Evolutionary conservation across 2,113 vertebrate genomes (phyloP), one percentile per base, ranked within the genome.

Genomic region (Limnothrissa miodon): DNA sequence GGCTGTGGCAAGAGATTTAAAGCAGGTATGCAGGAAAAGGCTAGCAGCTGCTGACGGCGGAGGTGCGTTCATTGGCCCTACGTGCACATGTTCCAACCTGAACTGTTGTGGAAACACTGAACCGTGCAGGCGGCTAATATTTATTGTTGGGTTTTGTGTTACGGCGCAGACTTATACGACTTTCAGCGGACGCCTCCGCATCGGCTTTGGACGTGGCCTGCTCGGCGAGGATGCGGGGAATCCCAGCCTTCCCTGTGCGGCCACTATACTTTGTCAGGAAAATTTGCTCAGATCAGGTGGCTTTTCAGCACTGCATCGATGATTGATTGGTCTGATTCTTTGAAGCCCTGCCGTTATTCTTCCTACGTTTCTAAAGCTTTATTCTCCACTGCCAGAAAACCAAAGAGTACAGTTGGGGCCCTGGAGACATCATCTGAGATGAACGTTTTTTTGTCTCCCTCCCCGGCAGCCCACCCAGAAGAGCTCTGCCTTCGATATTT

Each of bases 401-500:
- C 83, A 80, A 78, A 45, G 33, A 85, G 87, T 51, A 87, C 84
- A 90, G 83, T 82, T 87, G 90, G 89, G 91, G 82, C 48, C 46
- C 87, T 42, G 3, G 86, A 87, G 90, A 88, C 87, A 83, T 81
- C 70, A 89, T 88, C 84, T 86, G 89, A 91, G 83, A 90, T 85
- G 82, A 53, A 85, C 33, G 29, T 74, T 74, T 74, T 74, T 74
- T 74, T 74, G 36, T 74, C 36, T 33, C 36, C 10, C 36, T 33
- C 15, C 13, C 15, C 29, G 84, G 17, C 39, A 85, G 92, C 89
- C 94, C 93, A 94, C 93, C 94, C 93, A 93, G 92, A 88, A 92
- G 86, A 90, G 46, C 62, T 86, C 81, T 87, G 81, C 84, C 90
- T 85, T 83, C 84, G 25, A 88, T 89, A 87, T 89, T 89, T 87